A percentile compares a stretch with the other conserved stretches of the same genome.
Conservation (phyloP, 2,888 invertebrate genomes). For the Aphelenchoides bicaudatus region DNA sequence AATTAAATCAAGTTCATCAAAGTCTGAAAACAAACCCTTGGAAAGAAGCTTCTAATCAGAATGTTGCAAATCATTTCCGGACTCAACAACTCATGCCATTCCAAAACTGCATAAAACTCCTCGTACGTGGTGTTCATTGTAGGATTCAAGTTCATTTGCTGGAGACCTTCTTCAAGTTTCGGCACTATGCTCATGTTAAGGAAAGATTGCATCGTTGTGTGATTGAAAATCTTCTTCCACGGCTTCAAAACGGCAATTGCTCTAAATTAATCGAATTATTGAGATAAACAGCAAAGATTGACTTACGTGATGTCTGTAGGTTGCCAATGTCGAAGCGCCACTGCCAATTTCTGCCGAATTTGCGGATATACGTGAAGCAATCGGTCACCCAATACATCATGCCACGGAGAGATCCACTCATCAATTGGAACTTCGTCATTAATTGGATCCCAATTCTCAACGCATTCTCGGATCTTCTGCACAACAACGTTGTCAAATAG, state of each 20-base stretch:
- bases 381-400: constrained; percentile 72
- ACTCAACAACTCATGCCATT: constrained; percentile 84
- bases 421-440: constrained; percentile 91
- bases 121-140: constrained; percentile 37
- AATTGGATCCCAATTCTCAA: constrained; percentile 77
- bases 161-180: constrained; percentile 70
- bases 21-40: constrained; percentile 66
- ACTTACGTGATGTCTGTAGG: constrained; percentile 61
- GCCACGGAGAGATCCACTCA: constrained; percentile 95
- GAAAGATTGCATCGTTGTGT: constrained; percentile 76
- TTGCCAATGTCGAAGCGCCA: constrained; percentile 81
- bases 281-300: no score
- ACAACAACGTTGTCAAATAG: constrained; percentile 71
- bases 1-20: constrained; percentile 16
- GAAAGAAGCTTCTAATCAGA: constrained; percentile 83
- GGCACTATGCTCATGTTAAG: constrained; percentile 82
- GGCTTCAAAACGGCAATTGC: constrained; percentile 85
- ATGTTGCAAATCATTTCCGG: constrained; percentile 74
- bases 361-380: constrained; percentile 75
- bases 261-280: constrained; percentile 66
- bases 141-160: constrained; percentile 43
- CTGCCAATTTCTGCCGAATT: constrained; percentile 83
- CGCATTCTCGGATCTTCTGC: constrained; percentile 44
- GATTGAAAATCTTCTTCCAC: constrained; percentile 77
- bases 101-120: constrained; percentile 68